Base-by-base conservation (phyloP, 1,140 invertebrate species). In the Sitodiplosis mosellana region DNA sequence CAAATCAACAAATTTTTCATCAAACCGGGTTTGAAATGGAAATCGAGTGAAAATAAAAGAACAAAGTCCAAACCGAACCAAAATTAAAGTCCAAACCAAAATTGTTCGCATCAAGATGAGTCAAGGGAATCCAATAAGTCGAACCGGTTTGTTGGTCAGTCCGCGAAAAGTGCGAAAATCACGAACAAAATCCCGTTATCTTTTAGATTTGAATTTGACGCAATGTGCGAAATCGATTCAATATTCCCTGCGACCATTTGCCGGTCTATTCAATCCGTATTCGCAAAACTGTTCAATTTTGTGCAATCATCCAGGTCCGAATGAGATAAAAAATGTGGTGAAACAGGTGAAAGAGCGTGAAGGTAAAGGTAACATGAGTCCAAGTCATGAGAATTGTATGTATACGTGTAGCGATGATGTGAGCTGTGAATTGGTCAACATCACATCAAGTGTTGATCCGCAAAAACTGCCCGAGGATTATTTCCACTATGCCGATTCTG, bases 261-360 rank as follows among this genome's bases (percentile, higher is more conserved):
- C 83, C 3, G 78, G 78, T 8, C 67, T 86, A 1, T 85, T 76
- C 61, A 86, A 87, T 65, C 83, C 83, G 2, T 87, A 79, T 60
- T 72, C 80, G 2, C 75, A 77, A 51, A 76, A 75, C 11, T 87
- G 83, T 58, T 87, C 83, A 0, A 72, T 86, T 6, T 66, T 86
- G 2, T 86, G 83, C 66, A 86, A 87, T 57, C 83, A 87, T 65
- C 83, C 83, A 1, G 75, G 78, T 12, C 81, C 83, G 48, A 72
- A 68, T 17, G 78, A 80, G 50, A 75, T 79, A 1, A 83, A 78
- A 63, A 74, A 83, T 57, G 72, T 80, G 20, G 73, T 85, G 1
- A 75, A 74, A 54, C 69, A 75, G 52, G 76, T 76, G 10, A 84
- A 82, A 58, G 78, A 81, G 53, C 49, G 44, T 41, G 48, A 44